A percentile compares a stretch with the other conserved stretches of the same genome.
These are phyloP conservation scores for Cydia amplana DNA, from an alignment of 1,140 invertebrate genomes.

Conservation along the genomic window DNA sequence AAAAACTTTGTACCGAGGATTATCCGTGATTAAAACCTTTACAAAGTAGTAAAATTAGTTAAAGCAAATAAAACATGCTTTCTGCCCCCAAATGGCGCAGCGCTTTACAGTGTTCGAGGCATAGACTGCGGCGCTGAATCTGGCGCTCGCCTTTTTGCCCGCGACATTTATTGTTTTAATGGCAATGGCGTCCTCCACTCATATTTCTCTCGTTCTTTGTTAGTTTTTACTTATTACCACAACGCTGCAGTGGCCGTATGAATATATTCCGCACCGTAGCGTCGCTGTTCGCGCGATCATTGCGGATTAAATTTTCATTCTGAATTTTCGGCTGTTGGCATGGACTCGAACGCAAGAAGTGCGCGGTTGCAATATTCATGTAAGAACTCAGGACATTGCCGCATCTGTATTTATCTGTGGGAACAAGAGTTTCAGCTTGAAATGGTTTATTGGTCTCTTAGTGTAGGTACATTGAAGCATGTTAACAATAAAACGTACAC, in stretches of 20 bases:
- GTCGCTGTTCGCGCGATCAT: constrained; percentile 42
- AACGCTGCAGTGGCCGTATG: constrained; percentile 42
- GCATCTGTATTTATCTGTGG: constrained; percentile 35
- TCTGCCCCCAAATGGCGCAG: constrained; percentile 6
- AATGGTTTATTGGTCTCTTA: background rate
- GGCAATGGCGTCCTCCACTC: constrained; percentile 49
- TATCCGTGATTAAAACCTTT: too few species aligned
- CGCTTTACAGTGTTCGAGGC: background rate
- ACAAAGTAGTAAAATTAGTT: background rate
- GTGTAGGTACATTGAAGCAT: background rate
- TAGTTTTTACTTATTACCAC: constrained; percentile 58
- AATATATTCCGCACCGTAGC: constrained; percentile 48
- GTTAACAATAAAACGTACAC: background rate
- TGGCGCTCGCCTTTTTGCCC: constrained; percentile 34
- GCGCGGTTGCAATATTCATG: constrained; percentile 41
- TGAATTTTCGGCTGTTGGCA: constrained; percentile 35
- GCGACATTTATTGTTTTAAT: constrained; percentile 63
- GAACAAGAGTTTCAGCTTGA: background rate
- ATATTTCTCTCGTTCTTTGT: constrained; percentile 56
- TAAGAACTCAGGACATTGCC: constrained; percentile 16
- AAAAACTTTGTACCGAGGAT: too few species aligned
- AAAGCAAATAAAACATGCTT: constrained; percentile 12
- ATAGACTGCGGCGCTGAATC: background rate
- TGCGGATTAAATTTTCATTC: constrained; percentile 53
- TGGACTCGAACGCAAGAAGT: constrained; percentile 21